Base-by-base conservation (phyloP, 2,797 vertebrate genomes). In the Dendrocincla tyrannina region DNA sequence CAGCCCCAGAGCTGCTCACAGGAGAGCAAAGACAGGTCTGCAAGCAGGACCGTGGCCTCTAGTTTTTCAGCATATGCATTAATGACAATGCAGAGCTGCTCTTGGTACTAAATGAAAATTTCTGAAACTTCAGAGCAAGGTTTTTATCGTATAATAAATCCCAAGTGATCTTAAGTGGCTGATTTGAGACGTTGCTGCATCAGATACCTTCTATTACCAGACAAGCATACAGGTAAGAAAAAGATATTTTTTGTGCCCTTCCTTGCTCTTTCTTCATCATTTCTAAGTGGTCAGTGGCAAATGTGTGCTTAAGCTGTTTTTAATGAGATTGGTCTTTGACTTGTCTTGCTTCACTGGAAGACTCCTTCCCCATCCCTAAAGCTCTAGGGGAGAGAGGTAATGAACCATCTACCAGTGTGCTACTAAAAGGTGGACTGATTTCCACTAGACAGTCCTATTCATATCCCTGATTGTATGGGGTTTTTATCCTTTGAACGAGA, bases 401-500 rank as follows among this genome's bases (percentile, higher is more conserved):
- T 10, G 3, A 95, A 42, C 47, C 18, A 0, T 47, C 88, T 82
- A 44, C 79, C 5, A 13, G 76, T 42, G 42, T 76, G 49, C 72
- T 70, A 3, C 92, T 93, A 41, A 85, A 77, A 28, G 11, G 37
- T 19, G 25, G 59, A 32, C 82, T 92, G 91, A 95, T 96, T 96
- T 82, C 85, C 81, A 62, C 53, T 56, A 80, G 89, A 66, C 28
- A 56, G 46, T 66, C 63, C 74, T 69, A 42, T 80, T 91, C 83
- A 60, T 84, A 27, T 22, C 41, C 33, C 39, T 81, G 75, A 80
- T 91, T 78, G 35, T 74, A 46, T 72, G 33, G 56, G 32, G 1
- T 9, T 82, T 79, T 92, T 72, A 77, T 92, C 62, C 66, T 96
- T 86, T 78, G 82, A 89, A 77, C 85, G 75, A 81, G 75, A 83